These are phyloP conservation scores for Tetropium fuscum DNA, from an alignment of 2,888 invertebrate species.

Conservation along the genomic window DNA sequence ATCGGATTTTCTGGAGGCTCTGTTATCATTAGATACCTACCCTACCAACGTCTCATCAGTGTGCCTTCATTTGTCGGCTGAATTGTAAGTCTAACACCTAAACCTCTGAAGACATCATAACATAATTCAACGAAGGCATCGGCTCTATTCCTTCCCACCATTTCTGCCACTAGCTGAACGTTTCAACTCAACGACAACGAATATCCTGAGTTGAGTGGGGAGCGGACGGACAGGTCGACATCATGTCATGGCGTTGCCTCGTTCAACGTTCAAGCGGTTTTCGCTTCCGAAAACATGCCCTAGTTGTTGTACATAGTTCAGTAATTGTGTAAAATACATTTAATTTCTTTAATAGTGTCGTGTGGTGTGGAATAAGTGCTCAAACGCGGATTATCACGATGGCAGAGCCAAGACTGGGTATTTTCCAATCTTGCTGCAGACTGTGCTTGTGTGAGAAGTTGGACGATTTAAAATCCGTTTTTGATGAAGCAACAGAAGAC, in stretches of 20 bases:
- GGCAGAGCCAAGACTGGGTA: constrained; percentile 43
- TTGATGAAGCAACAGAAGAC: constrained; percentile 53
- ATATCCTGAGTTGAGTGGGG: constrained; percentile 47
- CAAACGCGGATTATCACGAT: constrained; percentile 26
- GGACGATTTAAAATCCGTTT: constrained; percentile 59
- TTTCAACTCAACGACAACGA: constrained; percentile 30
- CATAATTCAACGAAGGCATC: constrained; percentile 12
- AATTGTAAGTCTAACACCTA: too few relatives aligned
- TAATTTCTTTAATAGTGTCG: constrained; percentile 18
- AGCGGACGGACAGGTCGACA: constrained; percentile 34
- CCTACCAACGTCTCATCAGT: constrained; percentile 17
- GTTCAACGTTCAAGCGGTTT: constrained; percentile 43
- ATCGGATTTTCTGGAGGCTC: constrained; percentile 6
- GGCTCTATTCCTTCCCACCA: constrained; percentile 39
- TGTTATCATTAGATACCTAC: constrained; percentile 12
- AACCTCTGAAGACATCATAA: too few relatives aligned
- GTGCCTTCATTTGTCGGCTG: constrained; percentile 30
- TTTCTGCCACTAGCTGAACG: constrained; percentile 42
- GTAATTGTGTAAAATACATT: constrained; percentile 9
- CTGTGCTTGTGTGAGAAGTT: constrained; percentile 62
- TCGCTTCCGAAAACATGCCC: constrained; percentile 41
- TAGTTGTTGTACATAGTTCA: constrained; percentile 22
- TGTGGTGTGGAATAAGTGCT: constrained; percentile 22
- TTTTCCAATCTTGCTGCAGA: constrained; percentile 62
- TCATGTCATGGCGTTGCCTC: constrained; percentile 49